Conservation (phyloP, 1,140 invertebrate genomes). For the Palaemon carinicauda region DNA sequence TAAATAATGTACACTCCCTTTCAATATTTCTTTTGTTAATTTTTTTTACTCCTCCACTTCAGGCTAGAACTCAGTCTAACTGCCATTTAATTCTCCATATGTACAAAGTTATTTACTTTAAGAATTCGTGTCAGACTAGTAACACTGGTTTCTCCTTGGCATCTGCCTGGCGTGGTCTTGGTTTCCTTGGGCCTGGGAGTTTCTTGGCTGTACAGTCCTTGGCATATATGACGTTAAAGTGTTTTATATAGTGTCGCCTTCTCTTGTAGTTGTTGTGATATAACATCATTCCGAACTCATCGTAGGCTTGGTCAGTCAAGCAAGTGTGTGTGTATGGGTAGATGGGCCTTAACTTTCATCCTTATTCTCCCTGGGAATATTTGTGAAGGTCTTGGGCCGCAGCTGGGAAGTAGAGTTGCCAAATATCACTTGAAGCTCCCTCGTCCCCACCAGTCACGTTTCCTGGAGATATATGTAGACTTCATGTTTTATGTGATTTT, state of each 20-base stretch:
- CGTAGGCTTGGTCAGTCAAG: constrained; percentile 25
- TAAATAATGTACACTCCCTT: constrained; percentile 44
- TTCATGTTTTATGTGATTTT: constrained; percentile 41
- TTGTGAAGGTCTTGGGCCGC: constrained; percentile 12
- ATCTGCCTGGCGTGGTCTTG: not conserved
- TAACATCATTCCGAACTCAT: constrained; percentile 41
- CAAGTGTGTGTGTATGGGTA: constrained; percentile 5
- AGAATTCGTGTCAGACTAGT: constrained; percentile 3
- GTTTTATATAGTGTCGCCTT: constrained; percentile 3
- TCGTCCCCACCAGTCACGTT: not conserved
- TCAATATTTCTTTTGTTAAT: no score
- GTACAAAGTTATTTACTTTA: constrained; percentile 51
- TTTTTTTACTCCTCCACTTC: constrained; percentile 25
- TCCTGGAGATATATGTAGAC: constrained; percentile 36
- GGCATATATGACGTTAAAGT: not conserved
- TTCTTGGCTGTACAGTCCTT: constrained; percentile 17
- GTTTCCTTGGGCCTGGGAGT: constrained; percentile 3
- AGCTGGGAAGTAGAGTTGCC: constrained; percentile 16
- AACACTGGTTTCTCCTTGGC: not conserved
- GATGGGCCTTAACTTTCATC: constrained; percentile 5
- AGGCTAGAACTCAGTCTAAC: constrained; percentile 45
- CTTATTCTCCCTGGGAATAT: constrained; percentile 33
- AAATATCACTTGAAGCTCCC: constrained; percentile 13
- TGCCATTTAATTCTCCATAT: constrained; percentile 41
- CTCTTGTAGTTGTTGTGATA: constrained; percentile 29